Conservation (phyloP, 2,113 vertebrate species). For the Paedocypris sp. region DNA sequence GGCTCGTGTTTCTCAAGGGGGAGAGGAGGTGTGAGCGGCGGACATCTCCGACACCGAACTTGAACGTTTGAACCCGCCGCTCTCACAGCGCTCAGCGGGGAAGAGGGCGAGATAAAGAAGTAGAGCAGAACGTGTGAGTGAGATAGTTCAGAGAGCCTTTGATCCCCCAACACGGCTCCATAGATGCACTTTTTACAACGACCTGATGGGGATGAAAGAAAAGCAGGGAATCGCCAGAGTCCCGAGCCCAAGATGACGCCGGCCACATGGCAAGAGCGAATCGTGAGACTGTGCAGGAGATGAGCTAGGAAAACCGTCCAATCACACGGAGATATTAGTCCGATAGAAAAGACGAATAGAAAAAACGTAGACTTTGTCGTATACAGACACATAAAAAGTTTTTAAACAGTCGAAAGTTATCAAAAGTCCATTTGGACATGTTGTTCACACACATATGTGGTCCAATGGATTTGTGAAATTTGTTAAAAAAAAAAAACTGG, state of each 20-base stretch:
- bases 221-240: neutral
- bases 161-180: slow-evolving; percentile 17
- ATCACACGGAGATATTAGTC: neutral
- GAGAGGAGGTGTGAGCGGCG: slow-evolving; percentile 61
- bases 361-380: too few species aligned
- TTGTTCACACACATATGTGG: too few species aligned
- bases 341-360: too few species aligned
- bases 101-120: slow-evolving; percentile 20
- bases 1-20: slow-evolving; percentile 62
- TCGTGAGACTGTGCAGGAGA: neutral
- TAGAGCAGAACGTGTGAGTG: slow-evolving; percentile 18
- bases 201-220: neutral
- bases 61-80: slow-evolving; percentile 59
- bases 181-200: slow-evolving; percentile 15
- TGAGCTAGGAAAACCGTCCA: neutral
- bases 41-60: slow-evolving; percentile 59
- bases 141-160: slow-evolving; percentile 32
- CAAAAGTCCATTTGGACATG: too few species aligned
- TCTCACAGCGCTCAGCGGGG: slow-evolving; percentile 9
- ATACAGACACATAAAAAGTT: too few species aligned
- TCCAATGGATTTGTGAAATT: too few species aligned
- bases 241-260: neutral
- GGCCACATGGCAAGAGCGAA: neutral
- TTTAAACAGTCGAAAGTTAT: too few species aligned
- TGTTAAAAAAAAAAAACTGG: too few species aligned